phyloP scores from a whole-genome alignment of 2,113 vertebrate species.

The Toxostoma redivivum region DNA sequence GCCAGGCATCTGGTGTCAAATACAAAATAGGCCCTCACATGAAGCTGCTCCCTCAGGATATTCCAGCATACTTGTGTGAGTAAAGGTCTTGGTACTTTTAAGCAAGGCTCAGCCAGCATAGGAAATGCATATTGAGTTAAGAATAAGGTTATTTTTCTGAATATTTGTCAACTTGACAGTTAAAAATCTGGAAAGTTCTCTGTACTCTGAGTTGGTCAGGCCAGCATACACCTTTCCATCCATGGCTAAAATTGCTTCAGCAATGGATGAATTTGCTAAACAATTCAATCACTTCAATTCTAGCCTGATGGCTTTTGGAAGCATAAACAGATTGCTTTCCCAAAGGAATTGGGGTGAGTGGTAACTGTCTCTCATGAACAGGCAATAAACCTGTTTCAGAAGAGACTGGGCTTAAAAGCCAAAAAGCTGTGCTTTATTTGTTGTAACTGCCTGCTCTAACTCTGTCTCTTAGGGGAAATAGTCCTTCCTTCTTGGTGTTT shows the following conservation, averaged over 20 bases:
- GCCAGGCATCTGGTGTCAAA: not conserved
- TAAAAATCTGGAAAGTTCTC: not conserved
- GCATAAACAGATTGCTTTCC: not conserved
- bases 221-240: not conserved
- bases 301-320: not conserved
- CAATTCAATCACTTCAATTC: not conserved
- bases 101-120: not conserved
- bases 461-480: not conserved
- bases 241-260: not conserved
- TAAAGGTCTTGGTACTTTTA: not conserved
- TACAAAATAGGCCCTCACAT: not conserved
- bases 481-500: not conserved
- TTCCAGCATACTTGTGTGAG: not conserved
- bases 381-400: not conserved
- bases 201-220: not conserved
- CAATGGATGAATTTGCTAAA: not conserved
- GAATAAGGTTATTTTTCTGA: rapidly evolving
- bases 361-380: not conserved
- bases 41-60: not conserved
- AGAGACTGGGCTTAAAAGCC: not conserved
- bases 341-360: not conserved
- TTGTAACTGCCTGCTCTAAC: not conserved
- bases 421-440: not conserved
- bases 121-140: not conserved
- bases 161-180: not conserved